Base-by-base conservation (phyloP, 2,113 vertebrate species). In the Pandion haliaetus region DNA sequence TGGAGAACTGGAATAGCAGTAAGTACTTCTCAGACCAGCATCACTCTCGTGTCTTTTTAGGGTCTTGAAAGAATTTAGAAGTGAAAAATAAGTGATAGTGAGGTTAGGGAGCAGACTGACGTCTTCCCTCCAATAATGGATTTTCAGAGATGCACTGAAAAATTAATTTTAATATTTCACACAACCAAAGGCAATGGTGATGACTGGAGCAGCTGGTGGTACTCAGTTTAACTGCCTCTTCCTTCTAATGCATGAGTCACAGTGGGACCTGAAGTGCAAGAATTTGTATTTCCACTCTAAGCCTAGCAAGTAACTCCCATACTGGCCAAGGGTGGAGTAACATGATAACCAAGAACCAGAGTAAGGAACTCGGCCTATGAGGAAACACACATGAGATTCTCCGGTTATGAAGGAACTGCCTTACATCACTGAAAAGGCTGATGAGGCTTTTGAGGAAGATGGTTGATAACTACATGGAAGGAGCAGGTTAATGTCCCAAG, bases 401-500 rank as follows among this genome's bases (percentile, higher is more conserved):
- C n/a, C 0, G 8, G 14, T 21, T 23, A 5, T 2, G 72, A 61
- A 54, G 72, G 76, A 88, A 23, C 67, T 40, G 70, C 59, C 49
- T 78, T 32, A 42, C 62, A 15, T 45, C 66, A 25, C 1, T 85
- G 91, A 24, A 20, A 45, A 61, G 49, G 63, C 8, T 92, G 95
- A 91, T 67, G 91, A 93, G 94, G 62, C 82, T 82, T 85, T 42
- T 0, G 38, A 73, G 83, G 76, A 87, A 79, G 95, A 38, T n/a
- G 80, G 83, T 57, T 25, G 84, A 32, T 89, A 94, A 91, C 58
- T 79, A 47, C 65, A 14, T 49, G 72, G 86, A 88, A 95, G 89
- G 95, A 95, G 94, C 82, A 92, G 95, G 90, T 79, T 94, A 93
- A 97, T 96, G 87, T 84, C 76, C 87, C 90, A 92, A 67, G 73